Conservation (phyloP, 2,888 invertebrate genomes). For the Acleris sparsana region DNA sequence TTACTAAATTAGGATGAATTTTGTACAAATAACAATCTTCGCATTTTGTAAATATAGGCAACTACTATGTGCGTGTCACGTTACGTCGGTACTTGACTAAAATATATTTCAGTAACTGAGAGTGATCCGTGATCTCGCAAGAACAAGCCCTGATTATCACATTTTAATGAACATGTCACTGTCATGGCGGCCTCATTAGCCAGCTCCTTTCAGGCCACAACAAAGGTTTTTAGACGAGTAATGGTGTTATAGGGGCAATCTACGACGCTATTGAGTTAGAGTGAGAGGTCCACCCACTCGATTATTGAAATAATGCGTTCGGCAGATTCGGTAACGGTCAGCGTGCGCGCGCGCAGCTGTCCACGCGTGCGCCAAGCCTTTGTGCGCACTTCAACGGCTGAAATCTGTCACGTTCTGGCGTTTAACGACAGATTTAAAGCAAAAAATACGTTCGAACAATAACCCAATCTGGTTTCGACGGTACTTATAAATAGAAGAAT, state of each 20-base stretch:
- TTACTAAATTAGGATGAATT: too few species aligned
- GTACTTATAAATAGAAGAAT: too few species aligned
- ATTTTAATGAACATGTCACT: not conserved
- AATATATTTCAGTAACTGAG: too few species aligned
- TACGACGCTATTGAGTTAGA: conserved; percentile 18
- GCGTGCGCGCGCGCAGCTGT: conserved; percentile 19
- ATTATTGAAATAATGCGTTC: conserved; percentile 8
- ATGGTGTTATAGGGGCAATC: conserved; percentile 9
- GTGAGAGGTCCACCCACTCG: conserved; percentile 25
- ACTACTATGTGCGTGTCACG: too few species aligned
- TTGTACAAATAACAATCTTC: too few species aligned
- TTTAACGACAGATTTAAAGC: conserved; percentile 7
- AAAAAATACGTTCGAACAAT: too few species aligned
- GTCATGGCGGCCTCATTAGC: not conserved
- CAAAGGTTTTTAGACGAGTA: not conserved
- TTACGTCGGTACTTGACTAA: too few species aligned
- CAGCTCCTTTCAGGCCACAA: not conserved
- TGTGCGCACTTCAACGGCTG: conserved; percentile 8
- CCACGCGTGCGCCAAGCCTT: conserved; percentile 11
- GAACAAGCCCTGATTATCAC: not conserved
- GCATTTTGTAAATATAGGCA: too few species aligned
- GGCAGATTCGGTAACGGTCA: conserved; percentile 4
- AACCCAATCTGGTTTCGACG: too few species aligned
- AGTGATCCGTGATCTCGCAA: too few species aligned
- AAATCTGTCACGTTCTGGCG: conserved; percentile 16